A percentile compares a stretch with the other conserved stretches of the same genome.
phyloP scores from a whole-genome alignment of 2,888 invertebrate genomes.

The Dryococelus australis region DNA sequence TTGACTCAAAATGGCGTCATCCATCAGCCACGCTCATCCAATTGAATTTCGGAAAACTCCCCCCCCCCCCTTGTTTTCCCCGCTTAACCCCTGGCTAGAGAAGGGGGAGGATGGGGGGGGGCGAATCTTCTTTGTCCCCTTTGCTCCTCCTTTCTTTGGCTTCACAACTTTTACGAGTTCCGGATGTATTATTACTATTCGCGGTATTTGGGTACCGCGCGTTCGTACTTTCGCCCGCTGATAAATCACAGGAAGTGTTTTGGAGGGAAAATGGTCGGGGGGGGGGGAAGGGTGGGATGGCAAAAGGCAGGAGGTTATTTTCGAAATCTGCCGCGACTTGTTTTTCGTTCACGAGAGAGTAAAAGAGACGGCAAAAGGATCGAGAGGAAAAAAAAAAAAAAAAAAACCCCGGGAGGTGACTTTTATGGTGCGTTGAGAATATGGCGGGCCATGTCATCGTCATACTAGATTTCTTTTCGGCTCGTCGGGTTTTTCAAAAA shows the following conservation, averaged over 20 bases:
- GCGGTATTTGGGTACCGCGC: not conserved
- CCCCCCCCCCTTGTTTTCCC: not conserved
- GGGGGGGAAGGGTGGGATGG: no score
- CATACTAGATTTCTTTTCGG: constrained; percentile 8
- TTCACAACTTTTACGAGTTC: not conserved
- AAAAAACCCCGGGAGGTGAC: no score
- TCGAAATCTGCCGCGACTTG: not conserved
- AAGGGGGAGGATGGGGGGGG: not conserved
- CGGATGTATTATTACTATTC: not conserved
- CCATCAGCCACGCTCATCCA: not conserved
- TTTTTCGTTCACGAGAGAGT: no score
- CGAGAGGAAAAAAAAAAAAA: no score
- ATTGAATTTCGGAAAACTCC: not conserved
- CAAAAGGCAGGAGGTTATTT: no score
- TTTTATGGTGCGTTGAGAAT: not conserved
- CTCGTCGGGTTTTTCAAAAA: not conserved
- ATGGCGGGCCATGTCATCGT: not conserved
- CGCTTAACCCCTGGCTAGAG: not conserved
- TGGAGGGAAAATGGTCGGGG: no score
- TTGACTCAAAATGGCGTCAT: constrained; percentile 16
- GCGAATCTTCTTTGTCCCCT: not conserved
- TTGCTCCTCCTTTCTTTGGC: not conserved
- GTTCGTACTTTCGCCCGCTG: not conserved
- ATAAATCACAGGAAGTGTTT: no score
- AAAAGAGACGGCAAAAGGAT: no score